Evolutionary conservation across 2,888 invertebrate species (phyloP).

Genomic region (Lapara coniferarum): DNA sequence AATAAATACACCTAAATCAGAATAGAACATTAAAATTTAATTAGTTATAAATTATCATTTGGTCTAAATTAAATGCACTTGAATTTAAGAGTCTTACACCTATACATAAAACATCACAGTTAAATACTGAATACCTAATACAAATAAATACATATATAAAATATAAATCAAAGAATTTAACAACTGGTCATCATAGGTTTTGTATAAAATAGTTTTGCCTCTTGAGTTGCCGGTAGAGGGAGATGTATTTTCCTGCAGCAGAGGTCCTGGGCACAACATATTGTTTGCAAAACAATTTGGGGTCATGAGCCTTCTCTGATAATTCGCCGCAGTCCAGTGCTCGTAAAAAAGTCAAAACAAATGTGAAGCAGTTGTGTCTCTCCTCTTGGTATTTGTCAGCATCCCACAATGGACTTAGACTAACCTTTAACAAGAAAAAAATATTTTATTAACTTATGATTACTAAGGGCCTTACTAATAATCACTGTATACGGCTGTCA

Average conservation of each 20-base stretch:
- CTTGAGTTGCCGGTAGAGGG: conserved; percentile 89
- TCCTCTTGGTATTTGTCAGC: conserved; percentile 88
- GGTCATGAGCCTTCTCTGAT: conserved; percentile 86
- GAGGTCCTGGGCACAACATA: conserved; percentile 92
- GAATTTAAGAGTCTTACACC: conserved; percentile 66
- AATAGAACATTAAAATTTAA: conserved; percentile 41
- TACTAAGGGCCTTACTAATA: no score
- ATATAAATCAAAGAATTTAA: conserved; percentile 50
- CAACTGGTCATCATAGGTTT: conserved; percentile 66
- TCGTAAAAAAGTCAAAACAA: conserved; percentile 91
- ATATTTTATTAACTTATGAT: not conserved
- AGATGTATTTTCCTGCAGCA: conserved; percentile 93
- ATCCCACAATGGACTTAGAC: conserved; percentile 86
- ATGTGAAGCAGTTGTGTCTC: conserved; percentile 93
- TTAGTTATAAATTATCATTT: conserved; percentile 63
- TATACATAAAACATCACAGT: conserved; percentile 80
- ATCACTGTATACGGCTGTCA: no score
- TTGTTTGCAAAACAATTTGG: conserved; percentile 90
- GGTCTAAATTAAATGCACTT: conserved; percentile 79
- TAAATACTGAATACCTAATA: conserved; percentile 76
- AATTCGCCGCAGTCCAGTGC: conserved; percentile 88
- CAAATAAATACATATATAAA: conserved; percentile 55
- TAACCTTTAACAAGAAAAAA: conserved; percentile 58
- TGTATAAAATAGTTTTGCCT: conserved; percentile 77
- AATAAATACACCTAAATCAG: conserved; percentile 27